Percentiles rank a stretch among this genome's conserved stretches.
phyloP scores from a whole-genome alignment of 2,888 invertebrate genomes.

The Watsonalla cultraria region DNA sequence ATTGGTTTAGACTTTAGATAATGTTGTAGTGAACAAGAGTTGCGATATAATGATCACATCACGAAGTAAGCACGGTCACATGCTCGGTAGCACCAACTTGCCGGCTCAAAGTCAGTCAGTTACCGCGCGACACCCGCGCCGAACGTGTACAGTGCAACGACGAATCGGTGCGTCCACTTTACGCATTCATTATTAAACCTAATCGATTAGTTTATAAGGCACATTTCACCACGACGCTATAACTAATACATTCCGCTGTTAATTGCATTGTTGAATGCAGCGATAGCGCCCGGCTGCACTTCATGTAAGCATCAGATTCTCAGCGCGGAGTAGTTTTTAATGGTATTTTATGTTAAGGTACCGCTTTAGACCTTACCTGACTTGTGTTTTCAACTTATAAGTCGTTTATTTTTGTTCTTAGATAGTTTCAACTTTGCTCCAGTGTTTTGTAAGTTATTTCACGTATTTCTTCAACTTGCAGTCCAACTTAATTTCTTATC shows the following conservation, averaged over 20 bases:
- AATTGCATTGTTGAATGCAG: constrained; percentile 21
- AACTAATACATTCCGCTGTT: constrained; percentile 18
- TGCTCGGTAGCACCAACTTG: constrained; percentile 64
- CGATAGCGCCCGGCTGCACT: constrained; percentile 13
- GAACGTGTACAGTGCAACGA: constrained; percentile 42
- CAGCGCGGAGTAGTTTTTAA: constrained; percentile 19
- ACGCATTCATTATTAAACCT: constrained; percentile 16
- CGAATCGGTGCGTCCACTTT: constrained; percentile 51
- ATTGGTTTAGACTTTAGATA: not conserved
- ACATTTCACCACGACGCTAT: constrained; percentile 13
- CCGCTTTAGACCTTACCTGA: no score
- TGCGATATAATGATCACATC: constrained; percentile 52
- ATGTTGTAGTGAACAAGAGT: constrained; percentile 1
- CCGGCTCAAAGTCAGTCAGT: constrained; percentile 46
- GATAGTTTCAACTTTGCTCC: no score
- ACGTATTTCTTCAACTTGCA: no score
- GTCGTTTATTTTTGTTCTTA: no score
- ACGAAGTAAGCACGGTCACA: constrained; percentile 64
- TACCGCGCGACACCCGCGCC: constrained; percentile 58
- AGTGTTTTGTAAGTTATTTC: no score
- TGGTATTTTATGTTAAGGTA: no score
- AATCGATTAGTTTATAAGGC: constrained; percentile 19
- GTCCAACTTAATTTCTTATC: no score
- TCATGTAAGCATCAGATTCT: constrained; percentile 30
- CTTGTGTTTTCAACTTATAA: no score